These are phyloP conservation scores for Caiman crocodilus DNA, from an alignment of 2,797 vertebrate species.

Conservation along the genomic window DNA sequence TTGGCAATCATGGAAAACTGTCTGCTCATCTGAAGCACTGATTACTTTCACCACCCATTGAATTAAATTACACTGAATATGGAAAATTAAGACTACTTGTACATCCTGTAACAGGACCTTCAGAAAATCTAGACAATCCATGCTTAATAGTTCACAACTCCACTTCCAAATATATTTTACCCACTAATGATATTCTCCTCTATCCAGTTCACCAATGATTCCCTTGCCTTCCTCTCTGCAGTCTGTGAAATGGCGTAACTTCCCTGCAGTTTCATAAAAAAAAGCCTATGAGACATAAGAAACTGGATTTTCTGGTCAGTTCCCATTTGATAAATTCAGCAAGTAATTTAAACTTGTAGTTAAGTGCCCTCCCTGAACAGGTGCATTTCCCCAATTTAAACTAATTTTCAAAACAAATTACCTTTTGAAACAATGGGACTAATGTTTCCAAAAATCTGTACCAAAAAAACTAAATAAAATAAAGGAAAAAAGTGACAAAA, in stretches of 20 bases:
- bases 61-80: no score
- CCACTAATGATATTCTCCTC: not conserved
- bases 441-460: not conserved
- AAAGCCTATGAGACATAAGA: not conserved
- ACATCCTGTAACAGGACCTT: not conserved
- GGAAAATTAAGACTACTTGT: no score
- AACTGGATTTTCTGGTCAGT: not conserved
- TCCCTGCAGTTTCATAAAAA: not conserved
- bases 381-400: not conserved
- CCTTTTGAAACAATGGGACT: not conserved
- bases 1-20: no score
- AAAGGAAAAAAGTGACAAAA: not conserved
- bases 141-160: not conserved
- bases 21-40: no score
- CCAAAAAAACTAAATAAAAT: not conserved
- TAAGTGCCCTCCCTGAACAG: not conserved
- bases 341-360: fast-evolving
- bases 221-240: not conserved
- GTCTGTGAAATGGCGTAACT: not conserved
- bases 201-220: not conserved
- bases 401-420: not conserved
- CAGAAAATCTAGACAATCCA: not conserved
- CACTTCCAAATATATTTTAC: not conserved
- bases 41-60: no score
- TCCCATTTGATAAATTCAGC: not conserved